phyloP scores from a whole-genome alignment of 2,888 invertebrate genomes.

The Drosophila sordidula region DNA sequence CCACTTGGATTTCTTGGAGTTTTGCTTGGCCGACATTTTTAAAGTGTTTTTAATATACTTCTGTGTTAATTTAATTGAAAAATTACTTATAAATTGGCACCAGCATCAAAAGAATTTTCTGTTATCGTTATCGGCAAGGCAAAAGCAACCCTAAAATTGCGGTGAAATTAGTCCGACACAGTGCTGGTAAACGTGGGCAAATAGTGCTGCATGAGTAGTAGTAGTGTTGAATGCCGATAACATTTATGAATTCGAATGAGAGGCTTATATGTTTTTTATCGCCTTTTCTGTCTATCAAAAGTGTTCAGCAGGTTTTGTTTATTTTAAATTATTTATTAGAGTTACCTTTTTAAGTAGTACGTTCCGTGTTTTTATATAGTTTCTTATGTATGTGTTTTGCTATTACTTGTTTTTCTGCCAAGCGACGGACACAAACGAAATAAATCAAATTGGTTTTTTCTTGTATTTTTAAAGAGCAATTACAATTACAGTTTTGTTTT shows the following conservation, averaged over 20 bases:
- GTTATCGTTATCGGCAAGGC: conserved; percentile 42
- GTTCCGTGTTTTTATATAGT: conserved; percentile 56
- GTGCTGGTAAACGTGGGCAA: conserved; percentile 12
- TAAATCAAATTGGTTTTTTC: conserved; percentile 60
- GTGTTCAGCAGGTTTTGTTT: conserved; percentile 40
- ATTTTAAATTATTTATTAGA: conserved; percentile 64
- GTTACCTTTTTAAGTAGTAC: conserved; percentile 73
- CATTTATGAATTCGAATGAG: not conserved
- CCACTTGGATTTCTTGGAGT: conserved; percentile 87
- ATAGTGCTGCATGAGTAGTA: not conserved
- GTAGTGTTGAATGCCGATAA: conserved; percentile 6
- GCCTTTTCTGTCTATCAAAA: conserved; percentile 24
- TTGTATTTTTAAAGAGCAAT: conserved; percentile 73
- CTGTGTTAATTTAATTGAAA: conserved; percentile 45
- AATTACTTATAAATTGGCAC: conserved; percentile 52
- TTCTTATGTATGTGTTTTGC: conserved; percentile 46
- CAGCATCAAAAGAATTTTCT: conserved; percentile 12
- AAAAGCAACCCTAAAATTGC: conserved; percentile 33
- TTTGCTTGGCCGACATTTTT: conserved; percentile 83
- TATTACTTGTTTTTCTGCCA: conserved; percentile 45
- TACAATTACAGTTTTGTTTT: conserved; percentile 76
- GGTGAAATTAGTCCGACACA: not conserved
- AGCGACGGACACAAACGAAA: conserved; percentile 67
- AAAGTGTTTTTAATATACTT: conserved; percentile 11
- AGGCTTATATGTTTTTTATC: not conserved